phyloP scores from a whole-genome alignment of 2,113 vertebrate species.

The Sylvilagus bachmani region DNA sequence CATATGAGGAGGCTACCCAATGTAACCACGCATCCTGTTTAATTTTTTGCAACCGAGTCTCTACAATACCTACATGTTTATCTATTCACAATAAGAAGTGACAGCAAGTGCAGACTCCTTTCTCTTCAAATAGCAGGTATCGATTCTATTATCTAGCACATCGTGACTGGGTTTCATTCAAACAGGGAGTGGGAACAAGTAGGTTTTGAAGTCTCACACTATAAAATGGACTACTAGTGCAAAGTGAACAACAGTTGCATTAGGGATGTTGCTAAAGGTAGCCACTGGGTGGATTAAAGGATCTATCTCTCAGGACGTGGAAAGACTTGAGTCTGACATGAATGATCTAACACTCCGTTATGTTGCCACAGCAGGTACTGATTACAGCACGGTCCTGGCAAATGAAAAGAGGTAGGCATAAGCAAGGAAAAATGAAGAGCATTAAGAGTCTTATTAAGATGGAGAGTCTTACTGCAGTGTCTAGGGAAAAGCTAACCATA shows the following conservation, averaged over 20 bases:
- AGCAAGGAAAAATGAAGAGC: too few relatives aligned
- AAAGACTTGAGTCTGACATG: neutral
- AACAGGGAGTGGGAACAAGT: neutral
- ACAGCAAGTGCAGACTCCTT: too few relatives aligned
- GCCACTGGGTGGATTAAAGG: too few relatives aligned
- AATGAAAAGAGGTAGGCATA: neutral
- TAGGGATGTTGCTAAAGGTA: neutral
- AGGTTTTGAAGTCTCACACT: neutral
- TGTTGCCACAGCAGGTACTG: neutral
- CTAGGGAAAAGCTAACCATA: neutral
- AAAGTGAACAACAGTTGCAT: neutral
- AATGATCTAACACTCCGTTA: neutral
- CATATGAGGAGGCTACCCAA: neutral
- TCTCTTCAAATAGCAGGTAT: too few relatives aligned
- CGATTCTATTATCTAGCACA: neutral
- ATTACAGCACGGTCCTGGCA: neutral
- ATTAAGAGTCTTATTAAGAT: too few relatives aligned
- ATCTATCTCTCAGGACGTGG: too few relatives aligned
- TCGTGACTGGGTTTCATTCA: neutral
- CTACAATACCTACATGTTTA: neutral
- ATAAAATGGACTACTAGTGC: neutral
- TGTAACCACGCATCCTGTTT: neutral
- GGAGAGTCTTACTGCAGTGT: too few relatives aligned
- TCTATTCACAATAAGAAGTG: neutral
- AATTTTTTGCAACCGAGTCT: neutral